These are phyloP conservation scores for Iphiclides podalirius DNA, from an alignment of 2,888 invertebrate species.

Conservation along the genomic window DNA sequence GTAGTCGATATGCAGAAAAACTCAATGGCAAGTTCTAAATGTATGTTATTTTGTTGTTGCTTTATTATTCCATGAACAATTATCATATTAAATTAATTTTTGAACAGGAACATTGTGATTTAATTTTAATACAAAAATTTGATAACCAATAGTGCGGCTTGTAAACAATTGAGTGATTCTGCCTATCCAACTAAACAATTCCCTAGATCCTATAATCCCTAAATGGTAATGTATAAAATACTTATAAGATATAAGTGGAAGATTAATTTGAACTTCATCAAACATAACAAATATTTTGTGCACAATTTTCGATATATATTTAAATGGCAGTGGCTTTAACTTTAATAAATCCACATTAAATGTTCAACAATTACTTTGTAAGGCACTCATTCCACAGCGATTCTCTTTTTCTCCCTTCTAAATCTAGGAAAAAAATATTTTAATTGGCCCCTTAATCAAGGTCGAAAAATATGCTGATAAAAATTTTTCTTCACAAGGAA, in stretches of 20 bases:
- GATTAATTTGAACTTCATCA: constrained; percentile 55
- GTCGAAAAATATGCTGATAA: constrained; percentile 40
- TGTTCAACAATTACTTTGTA: constrained; percentile 44
- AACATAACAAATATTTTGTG: constrained; percentile 47
- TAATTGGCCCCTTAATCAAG: constrained; percentile 51
- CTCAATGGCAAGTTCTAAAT: constrained; percentile 34
- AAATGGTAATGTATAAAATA: constrained; percentile 77
- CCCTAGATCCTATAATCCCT: constrained; percentile 64
- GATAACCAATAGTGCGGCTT: constrained; percentile 13
- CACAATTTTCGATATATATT: constrained; percentile 39
- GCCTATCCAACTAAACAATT: constrained; percentile 44
- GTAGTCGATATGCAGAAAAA: constrained; percentile 52
- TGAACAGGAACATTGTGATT: constrained; percentile 12
- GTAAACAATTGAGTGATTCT: constrained; percentile 26
- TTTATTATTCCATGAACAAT: not conserved
- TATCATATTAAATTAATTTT: not conserved
- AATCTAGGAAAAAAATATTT: constrained; percentile 42
- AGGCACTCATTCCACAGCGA: constrained; percentile 58
- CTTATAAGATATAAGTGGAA: constrained; percentile 66
- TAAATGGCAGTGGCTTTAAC: constrained; percentile 56
- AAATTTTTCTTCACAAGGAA: constrained; percentile 57
- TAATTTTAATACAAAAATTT: too few relatives aligned
- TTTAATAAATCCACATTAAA: constrained; percentile 39
- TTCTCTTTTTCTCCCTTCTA: constrained; percentile 39
- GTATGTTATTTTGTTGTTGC: not conserved